Conservation (phyloP, 1,140 invertebrate species). For the Thereuonema tuberculata region DNA sequence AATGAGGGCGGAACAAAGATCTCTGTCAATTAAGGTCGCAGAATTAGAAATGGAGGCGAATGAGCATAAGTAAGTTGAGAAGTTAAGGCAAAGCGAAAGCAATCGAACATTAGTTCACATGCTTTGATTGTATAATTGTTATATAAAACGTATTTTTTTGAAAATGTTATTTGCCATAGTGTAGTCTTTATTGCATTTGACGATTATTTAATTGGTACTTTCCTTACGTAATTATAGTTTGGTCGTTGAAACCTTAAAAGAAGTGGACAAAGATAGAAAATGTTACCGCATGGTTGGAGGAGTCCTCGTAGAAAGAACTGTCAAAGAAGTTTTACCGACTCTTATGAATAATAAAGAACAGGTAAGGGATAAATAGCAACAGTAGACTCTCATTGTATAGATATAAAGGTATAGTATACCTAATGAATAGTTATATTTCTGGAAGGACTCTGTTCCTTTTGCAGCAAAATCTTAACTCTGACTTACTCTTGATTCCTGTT, state of each 20-base stretch:
- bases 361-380: constrained; percentile 39
- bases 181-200: neutral
- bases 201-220: too few species aligned
- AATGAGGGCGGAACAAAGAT: constrained; percentile 70
- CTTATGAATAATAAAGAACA: constrained; percentile 67
- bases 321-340: constrained; percentile 76
- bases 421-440: too few species aligned
- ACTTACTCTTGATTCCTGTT: too few species aligned
- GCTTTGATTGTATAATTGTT: neutral
- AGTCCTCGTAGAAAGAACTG: constrained; percentile 80
- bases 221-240: constrained; percentile 52
- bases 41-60: constrained; percentile 86
- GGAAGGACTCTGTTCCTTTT: too few species aligned
- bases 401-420: too few species aligned
- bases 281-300: constrained; percentile 90
- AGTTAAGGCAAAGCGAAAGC: neutral
- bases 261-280: constrained; percentile 66
- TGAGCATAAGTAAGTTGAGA: constrained; percentile 73
- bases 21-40: constrained; percentile 66
- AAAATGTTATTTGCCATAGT: neutral
- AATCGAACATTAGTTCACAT: neutral
- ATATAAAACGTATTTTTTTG: neutral
- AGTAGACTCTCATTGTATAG: too few species aligned
- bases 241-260: constrained; percentile 83
- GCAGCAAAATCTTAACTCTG: too few species aligned